Evolutionary conservation across 2,888 invertebrate genomes (phyloP), one percentile per base, ranked within the genome.

Genomic region (Sepioteuthis lessoniana): DNA sequence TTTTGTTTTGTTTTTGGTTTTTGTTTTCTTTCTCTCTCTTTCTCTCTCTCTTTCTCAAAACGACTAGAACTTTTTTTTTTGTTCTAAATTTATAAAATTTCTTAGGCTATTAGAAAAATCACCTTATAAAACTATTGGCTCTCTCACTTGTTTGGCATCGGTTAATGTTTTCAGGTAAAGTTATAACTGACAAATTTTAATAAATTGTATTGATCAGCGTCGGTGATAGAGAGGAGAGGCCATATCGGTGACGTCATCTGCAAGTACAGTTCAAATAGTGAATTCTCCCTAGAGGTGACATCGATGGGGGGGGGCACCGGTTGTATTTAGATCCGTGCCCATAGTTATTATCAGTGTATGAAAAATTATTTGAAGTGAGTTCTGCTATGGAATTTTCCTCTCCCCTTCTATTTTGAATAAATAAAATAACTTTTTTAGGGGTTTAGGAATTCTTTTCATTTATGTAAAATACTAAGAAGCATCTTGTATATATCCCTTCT

Each of bases 271-370:
- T 76, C 76, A 76, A 76, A 76, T 76, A 76, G 13, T 76, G 76
- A 76, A 35, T 76, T 76, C 76, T 76, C 76, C 76, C 76, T 76
- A 76, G 76, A 76, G n/a, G 76, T 76, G 76, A n/a, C 76, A 76
- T n/a, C 76, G n/a, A 76, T 16, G 76, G n/a, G 13, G 10, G 76
- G n/a, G 76, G n/a, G 13, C n/a, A 76, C n/a, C 35, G 19, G n/a
- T 35, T 76, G 16, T 76, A 76, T 76, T 76, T n/a, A n/a, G 76
- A 76, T 76, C 76, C 10, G n/a, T n/a, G n/a, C 76, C 76, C n/a
- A 76, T 35, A 35, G 2, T 76, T 76, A n/a, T 76, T 28, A 25
- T 21, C 3, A 10, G 31, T 76, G 76, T 50, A 55, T 55, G 55
- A 55, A 76, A 76, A 76, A 76, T 76, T 16, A 76, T 76, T 76